phyloP scores from a whole-genome alignment of 1,140 invertebrate genomes.

The Schlechtendalia chinensis region DNA sequence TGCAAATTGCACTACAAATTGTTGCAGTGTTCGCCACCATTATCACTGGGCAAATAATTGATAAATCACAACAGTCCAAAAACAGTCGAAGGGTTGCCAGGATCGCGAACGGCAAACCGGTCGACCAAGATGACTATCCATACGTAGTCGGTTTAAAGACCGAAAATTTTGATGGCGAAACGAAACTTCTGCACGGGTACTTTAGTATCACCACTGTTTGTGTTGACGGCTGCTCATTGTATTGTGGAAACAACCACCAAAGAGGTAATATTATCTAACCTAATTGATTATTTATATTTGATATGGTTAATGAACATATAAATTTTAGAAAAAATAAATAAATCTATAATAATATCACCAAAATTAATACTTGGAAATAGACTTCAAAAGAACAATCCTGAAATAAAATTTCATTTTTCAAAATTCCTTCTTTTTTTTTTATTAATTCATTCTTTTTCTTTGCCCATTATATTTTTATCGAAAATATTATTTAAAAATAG shows the following conservation, averaged over 20 bases:
- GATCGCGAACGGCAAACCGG: conserved; percentile 5
- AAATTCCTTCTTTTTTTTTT: too few relatives aligned
- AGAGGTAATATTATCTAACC: neutral
- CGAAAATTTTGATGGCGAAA: neutral
- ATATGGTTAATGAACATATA: too few relatives aligned
- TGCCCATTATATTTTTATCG: too few relatives aligned
- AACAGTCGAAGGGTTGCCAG: neutral
- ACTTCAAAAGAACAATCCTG: too few relatives aligned
- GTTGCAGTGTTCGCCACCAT: neutral
- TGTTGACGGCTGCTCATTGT: conserved; percentile 40
- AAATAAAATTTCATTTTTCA: too few relatives aligned
- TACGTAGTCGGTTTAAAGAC: conserved; percentile 19
- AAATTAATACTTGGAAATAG: too few relatives aligned
- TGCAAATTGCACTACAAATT: neutral
- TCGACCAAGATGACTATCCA: neutral
- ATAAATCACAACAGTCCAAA: neutral
- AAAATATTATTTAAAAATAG: too few relatives aligned
- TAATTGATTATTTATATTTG: too few relatives aligned
- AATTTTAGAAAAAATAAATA: too few relatives aligned
- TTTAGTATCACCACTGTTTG: neutral
- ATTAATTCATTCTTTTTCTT: too few relatives aligned
- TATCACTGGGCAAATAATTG: neutral
- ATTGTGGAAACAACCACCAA: neutral
- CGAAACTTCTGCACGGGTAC: conserved; percentile 19
- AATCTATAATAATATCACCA: too few relatives aligned